phyloP scores from a whole-genome alignment of 2,888 invertebrate genomes.

The Chymomyza amoena region DNA sequence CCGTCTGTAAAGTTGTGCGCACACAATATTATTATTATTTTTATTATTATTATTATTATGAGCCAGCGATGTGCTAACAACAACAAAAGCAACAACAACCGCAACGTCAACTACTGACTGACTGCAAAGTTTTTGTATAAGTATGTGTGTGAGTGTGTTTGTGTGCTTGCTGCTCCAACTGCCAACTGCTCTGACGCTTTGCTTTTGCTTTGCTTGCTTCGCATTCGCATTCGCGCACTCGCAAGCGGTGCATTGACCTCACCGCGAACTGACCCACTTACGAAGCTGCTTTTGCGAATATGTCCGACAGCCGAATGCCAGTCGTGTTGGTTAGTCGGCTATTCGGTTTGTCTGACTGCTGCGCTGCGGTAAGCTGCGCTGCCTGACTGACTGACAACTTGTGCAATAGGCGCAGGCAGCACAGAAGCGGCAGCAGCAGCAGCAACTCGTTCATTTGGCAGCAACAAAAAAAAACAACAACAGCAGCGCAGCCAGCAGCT shows the following conservation, averaged over 20 bases:
- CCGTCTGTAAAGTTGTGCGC: constrained; percentile 36
- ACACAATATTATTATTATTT: constrained; percentile 32
- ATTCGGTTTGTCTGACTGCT: neutral
- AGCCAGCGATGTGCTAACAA: constrained; percentile 31
- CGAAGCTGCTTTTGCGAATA: constrained; percentile 76
- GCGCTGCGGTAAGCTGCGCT: neutral
- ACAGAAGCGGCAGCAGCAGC: neutral
- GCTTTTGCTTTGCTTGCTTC: neutral
- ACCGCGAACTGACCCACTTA: constrained; percentile 80
- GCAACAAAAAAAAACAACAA: neutral
- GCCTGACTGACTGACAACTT: constrained; percentile 3
- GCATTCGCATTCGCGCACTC: constrained; percentile 43
- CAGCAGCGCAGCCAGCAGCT: neutral
- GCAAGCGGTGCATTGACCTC: constrained; percentile 78
- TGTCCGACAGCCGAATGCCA: constrained; percentile 49
- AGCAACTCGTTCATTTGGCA: neutral
- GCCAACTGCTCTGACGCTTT: constrained; percentile 5
- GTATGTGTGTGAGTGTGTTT: neutral
- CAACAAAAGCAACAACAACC: neutral
- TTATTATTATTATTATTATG: constrained; percentile 43
- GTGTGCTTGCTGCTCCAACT: neutral
- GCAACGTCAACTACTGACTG: neutral
- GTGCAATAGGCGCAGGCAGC: neutral
- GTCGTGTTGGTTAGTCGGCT: constrained; percentile 33
- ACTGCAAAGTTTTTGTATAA: neutral